phyloP scores from a whole-genome alignment of 2,113 vertebrate species.

The Euleptes europaea region DNA sequence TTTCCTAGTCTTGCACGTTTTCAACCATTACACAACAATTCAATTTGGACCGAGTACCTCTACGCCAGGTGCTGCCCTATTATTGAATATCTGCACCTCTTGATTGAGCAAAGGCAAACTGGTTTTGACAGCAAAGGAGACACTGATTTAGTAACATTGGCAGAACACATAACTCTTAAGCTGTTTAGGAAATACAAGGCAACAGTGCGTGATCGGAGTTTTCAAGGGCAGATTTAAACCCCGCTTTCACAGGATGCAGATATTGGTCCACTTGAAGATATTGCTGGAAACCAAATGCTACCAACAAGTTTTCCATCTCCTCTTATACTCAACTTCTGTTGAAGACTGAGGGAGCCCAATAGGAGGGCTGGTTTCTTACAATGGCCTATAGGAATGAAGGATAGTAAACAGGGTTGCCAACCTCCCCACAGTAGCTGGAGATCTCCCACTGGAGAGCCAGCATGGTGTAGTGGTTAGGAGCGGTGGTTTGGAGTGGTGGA shows the following conservation, averaged over 20 bases:
- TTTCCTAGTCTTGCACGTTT: background rate
- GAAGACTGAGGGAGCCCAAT: background rate
- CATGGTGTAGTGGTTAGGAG: no score
- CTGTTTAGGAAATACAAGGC: conserved; percentile 27
- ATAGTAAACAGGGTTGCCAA: background rate
- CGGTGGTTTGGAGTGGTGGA: no score
- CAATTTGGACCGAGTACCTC: background rate
- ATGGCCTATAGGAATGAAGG: no score
- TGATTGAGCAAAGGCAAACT: conserved; percentile 41
- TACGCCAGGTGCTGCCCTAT: background rate
- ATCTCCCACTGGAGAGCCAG: no score
- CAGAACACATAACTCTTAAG: conserved; percentile 37
- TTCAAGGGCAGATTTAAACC: conserved; percentile 58
- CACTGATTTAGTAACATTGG: conserved; percentile 16
- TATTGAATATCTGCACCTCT: conserved; percentile 17
- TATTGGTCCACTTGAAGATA: conserved; percentile 55
- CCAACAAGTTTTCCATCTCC: conserved; percentile 22
- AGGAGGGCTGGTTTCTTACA: conserved; percentile 23
- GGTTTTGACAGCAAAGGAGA: conserved; percentile 42
- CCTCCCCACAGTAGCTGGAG: no score
- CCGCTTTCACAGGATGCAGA: conserved; percentile 39
- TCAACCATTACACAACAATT: background rate
- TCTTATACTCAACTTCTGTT: conserved; percentile 26
- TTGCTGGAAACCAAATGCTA: conserved; percentile 41
- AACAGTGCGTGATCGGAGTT: background rate